These are phyloP conservation scores for Condylostylus longicornis DNA, from an alignment of 1,140 invertebrate genomes.

Conservation along the genomic window DNA sequence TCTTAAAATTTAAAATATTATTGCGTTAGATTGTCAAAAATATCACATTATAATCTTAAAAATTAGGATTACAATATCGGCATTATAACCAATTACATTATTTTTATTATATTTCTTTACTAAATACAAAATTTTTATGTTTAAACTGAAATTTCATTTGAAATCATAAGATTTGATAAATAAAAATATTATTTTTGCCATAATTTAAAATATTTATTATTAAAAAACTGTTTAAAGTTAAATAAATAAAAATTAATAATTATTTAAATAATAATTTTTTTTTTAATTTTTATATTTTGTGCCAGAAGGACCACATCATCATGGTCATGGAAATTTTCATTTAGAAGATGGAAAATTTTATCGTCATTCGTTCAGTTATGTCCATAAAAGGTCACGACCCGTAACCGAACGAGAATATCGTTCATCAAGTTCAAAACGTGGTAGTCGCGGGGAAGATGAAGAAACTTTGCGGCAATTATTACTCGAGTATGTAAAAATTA, in stretches of 20 bases:
- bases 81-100: too few species aligned
- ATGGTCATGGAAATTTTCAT: conserved; percentile 25
- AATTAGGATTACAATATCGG: too few species aligned
- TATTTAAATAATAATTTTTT: neutral
- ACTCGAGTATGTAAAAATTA: conserved; percentile 31
- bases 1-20: too few species aligned
- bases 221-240: neutral
- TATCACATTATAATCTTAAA: too few species aligned
- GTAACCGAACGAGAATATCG: conserved; percentile 26
- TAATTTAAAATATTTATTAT: too few species aligned
- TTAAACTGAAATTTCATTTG: too few species aligned
- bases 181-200: too few species aligned
- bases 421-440: conserved; percentile 31
- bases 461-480: conserved; percentile 32
- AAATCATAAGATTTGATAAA: too few species aligned
- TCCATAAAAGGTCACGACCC: conserved; percentile 26
- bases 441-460: conserved; percentile 32
- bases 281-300: neutral
- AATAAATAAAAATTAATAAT: neutral
- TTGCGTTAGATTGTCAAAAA: too few species aligned
- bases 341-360: conserved; percentile 23
- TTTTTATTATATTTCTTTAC: too few species aligned
- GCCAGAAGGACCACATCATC: conserved; percentile 23
- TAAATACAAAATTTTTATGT: too few species aligned
- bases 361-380: conserved; percentile 32